A percentile compares a stretch with the other conserved stretches of the same genome.
Conservation (phyloP, 1,140 invertebrate genomes). For the Halyomorpha halys region DNA sequence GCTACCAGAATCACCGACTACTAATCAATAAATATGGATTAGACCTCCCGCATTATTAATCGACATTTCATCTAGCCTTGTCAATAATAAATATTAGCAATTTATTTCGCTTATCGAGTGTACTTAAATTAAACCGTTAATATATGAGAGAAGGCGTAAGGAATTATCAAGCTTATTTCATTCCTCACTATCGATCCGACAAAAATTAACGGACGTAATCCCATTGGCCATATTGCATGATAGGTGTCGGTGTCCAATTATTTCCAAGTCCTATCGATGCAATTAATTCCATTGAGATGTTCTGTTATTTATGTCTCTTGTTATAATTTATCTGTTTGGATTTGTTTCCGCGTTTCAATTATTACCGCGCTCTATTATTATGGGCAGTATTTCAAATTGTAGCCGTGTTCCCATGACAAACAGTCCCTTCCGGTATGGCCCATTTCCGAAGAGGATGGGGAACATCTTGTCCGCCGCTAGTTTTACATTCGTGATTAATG, state of each 20-base stretch:
- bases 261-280: neutral
- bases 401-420: constrained; percentile 2
- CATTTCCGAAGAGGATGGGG: neutral
- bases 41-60: too few species aligned
- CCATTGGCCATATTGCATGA: neutral
- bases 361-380: neutral
- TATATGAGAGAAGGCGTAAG: too few species aligned
- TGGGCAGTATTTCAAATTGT: constrained; percentile 3
- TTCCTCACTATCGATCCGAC: too few species aligned
- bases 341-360: constrained; percentile 13
- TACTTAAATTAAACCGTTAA: too few species aligned
- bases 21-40: too few species aligned
- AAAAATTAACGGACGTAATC: neutral
- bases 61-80: too few species aligned
- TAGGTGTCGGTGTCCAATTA: neutral
- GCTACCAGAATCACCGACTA: too few species aligned
- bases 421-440: neutral
- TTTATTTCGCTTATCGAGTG: too few species aligned
- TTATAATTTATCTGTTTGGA: neutral
- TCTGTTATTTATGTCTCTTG: constrained; percentile 1
- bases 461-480: neutral
- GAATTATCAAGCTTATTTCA: too few species aligned
- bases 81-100: too few species aligned
- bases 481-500: too few species aligned
- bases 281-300: neutral